Evolutionary conservation across 2,888 invertebrate genomes (phyloP), one percentile per base, ranked within the genome.

Genomic region (Agapetus fuscipes): DNA sequence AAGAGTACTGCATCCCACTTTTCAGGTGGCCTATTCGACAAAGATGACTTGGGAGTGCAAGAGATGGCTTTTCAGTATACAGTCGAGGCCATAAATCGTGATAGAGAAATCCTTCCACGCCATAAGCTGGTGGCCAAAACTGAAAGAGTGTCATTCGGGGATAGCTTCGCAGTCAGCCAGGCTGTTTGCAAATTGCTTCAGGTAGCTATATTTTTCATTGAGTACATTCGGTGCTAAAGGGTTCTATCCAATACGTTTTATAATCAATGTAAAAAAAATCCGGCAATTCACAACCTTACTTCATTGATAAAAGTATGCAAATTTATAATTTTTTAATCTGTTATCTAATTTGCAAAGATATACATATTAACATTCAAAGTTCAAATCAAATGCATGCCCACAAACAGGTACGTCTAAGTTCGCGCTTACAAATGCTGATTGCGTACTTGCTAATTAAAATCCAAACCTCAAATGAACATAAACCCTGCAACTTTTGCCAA

Each of bases 1-100:
- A n/a, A n/a, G n/a, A n/a, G n/a, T n/a, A n/a, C n/a, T n/a, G n/a
- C n/a, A n/a, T n/a, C n/a, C n/a, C n/a, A n/a, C n/a, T n/a, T 28
- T 57, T 37, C 53, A 80, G 80, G 77, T 48, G 76, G 75, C n/a
- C 65, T 80, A 45, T 72, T 77, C 50, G 72, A 76, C 45, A 64
- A 72, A 43, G 71, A 72, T 30, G 63, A 66, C 33, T n/a, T n/a
- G n/a, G n/a, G n/a, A n/a, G n/a, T n/a, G n/a, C 56, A 70, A 34
- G 66, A 72, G 16, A 12, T 13, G 16, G 43, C 40, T 4, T 44
- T 44, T 17, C 17, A 32, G 5, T 40, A 71, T 36, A 78, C 78
- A 15, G 56, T 76, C 15, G 58, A 61, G 10, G 54, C 56, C 7
- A 64, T 66, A 29, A 74, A 75, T 42, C 54, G 56, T 48, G 64